Evolutionary conservation across 2,888 invertebrate genomes (phyloP).

Genomic region (Amphipyra tragopoginis): DNA sequence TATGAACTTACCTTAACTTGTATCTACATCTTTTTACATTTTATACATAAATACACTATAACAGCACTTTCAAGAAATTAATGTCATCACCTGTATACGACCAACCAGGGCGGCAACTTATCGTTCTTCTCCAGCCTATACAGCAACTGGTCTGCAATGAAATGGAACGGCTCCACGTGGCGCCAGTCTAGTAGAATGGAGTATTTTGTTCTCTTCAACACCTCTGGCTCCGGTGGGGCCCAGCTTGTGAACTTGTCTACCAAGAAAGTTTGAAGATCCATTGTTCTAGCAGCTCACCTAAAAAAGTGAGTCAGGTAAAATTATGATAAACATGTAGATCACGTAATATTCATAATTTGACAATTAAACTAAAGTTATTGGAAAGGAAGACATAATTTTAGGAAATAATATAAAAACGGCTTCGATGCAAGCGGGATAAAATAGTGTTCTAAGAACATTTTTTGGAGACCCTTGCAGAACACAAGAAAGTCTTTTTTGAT

Average conservation of each 20-base stretch:
- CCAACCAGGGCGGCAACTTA: constrained; percentile 81
- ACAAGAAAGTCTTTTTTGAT: too few relatives aligned
- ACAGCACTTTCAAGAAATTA: too few relatives aligned
- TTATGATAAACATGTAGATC: not conserved
- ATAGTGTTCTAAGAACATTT: too few relatives aligned
- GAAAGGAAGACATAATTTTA: too few relatives aligned
- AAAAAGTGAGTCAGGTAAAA: not conserved
- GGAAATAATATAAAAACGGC: too few relatives aligned
- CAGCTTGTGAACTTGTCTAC: constrained; percentile 67
- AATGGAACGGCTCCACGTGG: constrained; percentile 65
- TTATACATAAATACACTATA: too few relatives aligned
- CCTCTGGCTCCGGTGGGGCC: constrained; percentile 71
- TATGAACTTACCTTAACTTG: too few relatives aligned
- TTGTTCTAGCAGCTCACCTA: constrained; percentile 5
- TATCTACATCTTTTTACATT: too few relatives aligned
- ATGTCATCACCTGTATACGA: constrained; percentile 76
- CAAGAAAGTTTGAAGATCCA: constrained; percentile 69
- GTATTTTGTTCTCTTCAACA: constrained; percentile 65
- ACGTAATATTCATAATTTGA: too few relatives aligned
- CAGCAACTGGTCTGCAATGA: constrained; percentile 69
- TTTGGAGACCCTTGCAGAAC: too few relatives aligned
- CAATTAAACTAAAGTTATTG: too few relatives aligned
- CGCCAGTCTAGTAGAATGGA: constrained; percentile 73
- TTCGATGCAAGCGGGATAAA: too few relatives aligned
- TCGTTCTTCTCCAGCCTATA: constrained; percentile 79